Conservation (phyloP, 2,797 vertebrate genomes). For the Pelochelys cantorii region DNA sequence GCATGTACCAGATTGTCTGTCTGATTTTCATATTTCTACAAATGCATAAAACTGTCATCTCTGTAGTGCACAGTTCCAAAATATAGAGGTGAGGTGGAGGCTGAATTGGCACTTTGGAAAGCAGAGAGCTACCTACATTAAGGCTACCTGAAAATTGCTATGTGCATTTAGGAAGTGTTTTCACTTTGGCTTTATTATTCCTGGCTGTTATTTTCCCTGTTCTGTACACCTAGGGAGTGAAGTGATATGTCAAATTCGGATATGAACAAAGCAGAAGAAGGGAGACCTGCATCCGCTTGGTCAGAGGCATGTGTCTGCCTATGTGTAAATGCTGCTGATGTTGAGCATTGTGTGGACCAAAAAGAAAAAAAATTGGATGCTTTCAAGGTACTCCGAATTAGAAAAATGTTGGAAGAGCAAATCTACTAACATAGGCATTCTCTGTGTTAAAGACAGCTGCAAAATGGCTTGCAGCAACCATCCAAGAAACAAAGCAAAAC, state of each 20-base stretch:
- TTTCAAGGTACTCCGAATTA: neutral
- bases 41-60: neutral
- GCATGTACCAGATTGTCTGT: neutral
- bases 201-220: neutral
- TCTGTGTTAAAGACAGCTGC: neutral
- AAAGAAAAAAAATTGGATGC: neutral
- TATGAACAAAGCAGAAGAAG: neutral
- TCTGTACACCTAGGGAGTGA: neutral
- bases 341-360: neutral
- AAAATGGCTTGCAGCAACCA: neutral
- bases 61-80: conserved; percentile 4
- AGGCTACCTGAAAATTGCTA: neutral
- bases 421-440: neutral
- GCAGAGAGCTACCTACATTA: neutral
- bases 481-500: neutral
- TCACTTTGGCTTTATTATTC: neutral
- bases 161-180: neutral
- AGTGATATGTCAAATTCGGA: neutral
- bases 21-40: neutral
- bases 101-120: neutral
- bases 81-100: conserved; percentile 3
- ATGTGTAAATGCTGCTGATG: neutral
- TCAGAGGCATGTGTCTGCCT: accelerated
- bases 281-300: neutral
- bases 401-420: neutral